A percentile compares a stretch with the other conserved stretches of the same genome.
These are phyloP conservation scores for Gyrodactylus bullatarudis DNA, from an alignment of 1,140 invertebrate genomes.

Conservation along the genomic window DNA sequence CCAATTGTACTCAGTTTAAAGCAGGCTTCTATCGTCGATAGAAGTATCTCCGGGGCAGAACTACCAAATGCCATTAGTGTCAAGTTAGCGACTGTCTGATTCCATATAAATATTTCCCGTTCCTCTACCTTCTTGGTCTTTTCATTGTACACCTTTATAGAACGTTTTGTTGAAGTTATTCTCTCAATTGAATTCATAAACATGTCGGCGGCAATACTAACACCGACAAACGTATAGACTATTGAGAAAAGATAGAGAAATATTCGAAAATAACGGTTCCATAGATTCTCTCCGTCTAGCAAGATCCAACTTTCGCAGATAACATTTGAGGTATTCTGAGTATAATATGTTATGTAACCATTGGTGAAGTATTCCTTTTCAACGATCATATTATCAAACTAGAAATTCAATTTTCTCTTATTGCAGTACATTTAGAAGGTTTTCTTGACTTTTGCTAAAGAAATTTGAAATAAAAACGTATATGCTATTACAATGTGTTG, in stretches of 20 bases:
- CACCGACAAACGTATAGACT: conserved; percentile 24
- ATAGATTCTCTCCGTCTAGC: not conserved
- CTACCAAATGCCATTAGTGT: conserved; percentile 25
- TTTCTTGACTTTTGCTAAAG: too few species aligned
- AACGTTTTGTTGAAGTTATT: conserved; percentile 20
- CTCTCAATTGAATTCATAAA: conserved; percentile 32
- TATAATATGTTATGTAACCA: not conserved
- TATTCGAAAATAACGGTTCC: not conserved
- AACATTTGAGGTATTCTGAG: not conserved
- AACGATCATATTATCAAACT: too few species aligned
- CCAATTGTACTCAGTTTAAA: not conserved
- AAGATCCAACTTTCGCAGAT: not conserved
- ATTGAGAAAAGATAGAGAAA: conserved; percentile 25
- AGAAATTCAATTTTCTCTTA: too few species aligned
- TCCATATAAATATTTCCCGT: conserved; percentile 19
- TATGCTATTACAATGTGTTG: too few species aligned
- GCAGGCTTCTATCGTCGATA: conserved; percentile 22
- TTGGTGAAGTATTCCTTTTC: not conserved
- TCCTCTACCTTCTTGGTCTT: not conserved
- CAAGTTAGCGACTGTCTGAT: conserved; percentile 25
- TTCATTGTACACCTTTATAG: not conserved
- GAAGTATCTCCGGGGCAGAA: conserved; percentile 24
- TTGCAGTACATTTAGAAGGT: too few species aligned
- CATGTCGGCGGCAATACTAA: conserved; percentile 28
- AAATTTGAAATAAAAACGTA: too few species aligned